Conservation (phyloP, 1,140 invertebrate species). For the Yoshiicerus persimilis region DNA sequence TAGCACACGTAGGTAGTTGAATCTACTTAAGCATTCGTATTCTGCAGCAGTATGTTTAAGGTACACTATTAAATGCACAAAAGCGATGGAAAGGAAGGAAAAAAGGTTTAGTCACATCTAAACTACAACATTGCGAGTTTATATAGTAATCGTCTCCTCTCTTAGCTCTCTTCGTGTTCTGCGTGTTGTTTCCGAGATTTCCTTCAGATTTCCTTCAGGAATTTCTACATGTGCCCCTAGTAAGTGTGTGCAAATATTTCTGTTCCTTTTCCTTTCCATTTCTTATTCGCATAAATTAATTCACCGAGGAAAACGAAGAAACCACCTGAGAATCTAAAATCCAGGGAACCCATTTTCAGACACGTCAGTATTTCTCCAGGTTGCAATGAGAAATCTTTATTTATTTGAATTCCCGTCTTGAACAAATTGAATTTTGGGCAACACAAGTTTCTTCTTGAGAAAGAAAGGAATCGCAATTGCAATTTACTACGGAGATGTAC, state of each 20-base stretch:
- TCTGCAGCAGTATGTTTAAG: not conserved
- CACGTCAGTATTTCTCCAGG: not conserved
- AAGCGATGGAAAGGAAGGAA: not conserved
- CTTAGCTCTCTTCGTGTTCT: not conserved
- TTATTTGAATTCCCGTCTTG: not conserved
- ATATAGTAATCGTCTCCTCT: not conserved
- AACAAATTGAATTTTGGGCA: too few relatives aligned
- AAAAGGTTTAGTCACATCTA: not conserved
- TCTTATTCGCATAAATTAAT: not conserved
- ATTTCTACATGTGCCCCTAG: not conserved
- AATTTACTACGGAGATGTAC: too few relatives aligned
- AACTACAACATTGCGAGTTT: not conserved
- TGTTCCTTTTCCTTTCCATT: not conserved
- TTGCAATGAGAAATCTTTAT: not conserved
- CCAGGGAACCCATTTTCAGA: not conserved
- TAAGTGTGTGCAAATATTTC: not conserved
- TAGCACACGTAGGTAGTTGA: not conserved
- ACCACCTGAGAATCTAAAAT: not conserved
- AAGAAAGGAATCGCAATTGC: not conserved
- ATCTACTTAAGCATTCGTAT: not conserved
- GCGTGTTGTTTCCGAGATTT: not conserved
- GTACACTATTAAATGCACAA: not conserved
- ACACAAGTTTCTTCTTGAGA: not conserved
- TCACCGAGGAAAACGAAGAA: too few relatives aligned
- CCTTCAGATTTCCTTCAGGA: not conserved